Conservation (phyloP, 2,888 invertebrate species). For the Venusia cambrica region DNA sequence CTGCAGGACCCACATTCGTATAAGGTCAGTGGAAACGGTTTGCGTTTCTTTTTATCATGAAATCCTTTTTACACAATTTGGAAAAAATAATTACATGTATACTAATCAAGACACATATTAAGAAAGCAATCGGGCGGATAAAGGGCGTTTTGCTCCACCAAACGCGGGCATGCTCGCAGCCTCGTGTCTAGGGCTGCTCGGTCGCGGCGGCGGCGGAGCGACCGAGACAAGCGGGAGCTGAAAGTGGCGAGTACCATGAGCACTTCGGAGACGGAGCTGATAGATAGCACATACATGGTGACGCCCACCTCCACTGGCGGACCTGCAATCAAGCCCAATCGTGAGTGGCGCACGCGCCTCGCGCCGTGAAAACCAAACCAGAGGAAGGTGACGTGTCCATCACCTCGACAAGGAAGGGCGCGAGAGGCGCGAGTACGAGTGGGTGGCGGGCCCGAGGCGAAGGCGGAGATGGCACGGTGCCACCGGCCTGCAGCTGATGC, state of each 20-base stretch:
- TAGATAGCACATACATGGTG: constrained; percentile 98
- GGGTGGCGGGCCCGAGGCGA: constrained; percentile 28
- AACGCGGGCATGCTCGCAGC: constrained; percentile 79
- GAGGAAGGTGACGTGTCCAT: constrained; percentile 63
- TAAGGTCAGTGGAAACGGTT: constrained; percentile 54
- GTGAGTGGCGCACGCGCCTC: constrained; percentile 63
- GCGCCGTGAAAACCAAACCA: constrained; percentile 73
- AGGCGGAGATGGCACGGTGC: constrained; percentile 23
- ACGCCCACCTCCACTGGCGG: constrained; percentile 98
- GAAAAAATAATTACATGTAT: constrained; percentile 30
- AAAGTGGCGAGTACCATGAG: constrained; percentile 91
- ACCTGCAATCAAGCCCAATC: constrained; percentile 88
- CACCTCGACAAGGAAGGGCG: constrained; percentile 47
- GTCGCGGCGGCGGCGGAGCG: constrained; percentile 64
- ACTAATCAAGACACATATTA: constrained; percentile 60
- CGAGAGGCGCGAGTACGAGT: constrained; percentile 50
- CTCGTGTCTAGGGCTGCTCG: constrained; percentile 80
- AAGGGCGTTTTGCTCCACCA: constrained; percentile 72
- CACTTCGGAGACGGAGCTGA: constrained; percentile 99
- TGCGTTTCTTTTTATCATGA: constrained; percentile 77
- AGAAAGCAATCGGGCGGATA: constrained; percentile 76
- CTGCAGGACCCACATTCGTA: constrained; percentile 72
- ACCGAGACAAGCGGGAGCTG: constrained; percentile 76
- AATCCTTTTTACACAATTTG: constrained; percentile 40
- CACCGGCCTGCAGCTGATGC: not conserved